A percentile compares a stretch with the other conserved stretches of the same genome.
Evolutionary conservation across 2,113 vertebrate species (phyloP).

Genomic region (Scartelaos histophorus): DNA sequence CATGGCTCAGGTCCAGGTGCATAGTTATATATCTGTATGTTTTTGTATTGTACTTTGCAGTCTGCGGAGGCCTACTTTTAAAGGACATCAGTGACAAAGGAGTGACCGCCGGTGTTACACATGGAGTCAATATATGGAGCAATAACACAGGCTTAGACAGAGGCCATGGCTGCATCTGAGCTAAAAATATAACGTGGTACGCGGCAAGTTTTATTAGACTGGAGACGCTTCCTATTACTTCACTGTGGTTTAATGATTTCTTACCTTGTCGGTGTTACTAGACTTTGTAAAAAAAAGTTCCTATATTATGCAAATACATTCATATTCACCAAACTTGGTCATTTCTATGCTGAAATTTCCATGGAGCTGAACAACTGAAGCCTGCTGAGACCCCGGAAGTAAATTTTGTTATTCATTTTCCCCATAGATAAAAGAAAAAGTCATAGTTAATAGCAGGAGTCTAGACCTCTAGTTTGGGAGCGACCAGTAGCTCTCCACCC

Average conservation of each 20-base stretch:
- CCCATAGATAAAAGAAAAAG: too few relatives aligned
- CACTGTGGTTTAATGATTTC: not conserved
- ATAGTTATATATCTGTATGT: not conserved
- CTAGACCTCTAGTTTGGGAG: too few relatives aligned
- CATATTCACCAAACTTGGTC: too few relatives aligned
- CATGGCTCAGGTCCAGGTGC: not conserved
- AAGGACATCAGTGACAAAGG: slow-evolving; percentile 1
- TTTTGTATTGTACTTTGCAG: not conserved
- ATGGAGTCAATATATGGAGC: slow-evolving; percentile 1
- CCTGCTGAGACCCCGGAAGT: too few relatives aligned
- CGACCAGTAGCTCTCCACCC: too few relatives aligned
- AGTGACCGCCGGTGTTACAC: not conserved
- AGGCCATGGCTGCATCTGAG: not conserved
- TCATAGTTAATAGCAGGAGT: too few relatives aligned
- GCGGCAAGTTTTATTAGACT: not conserved
- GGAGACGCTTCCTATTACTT: not conserved
- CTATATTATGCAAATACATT: too few relatives aligned
- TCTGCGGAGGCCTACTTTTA: not conserved
- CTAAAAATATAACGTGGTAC: not conserved
- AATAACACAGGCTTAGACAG: not conserved
- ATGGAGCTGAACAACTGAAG: too few relatives aligned
- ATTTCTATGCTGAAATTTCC: too few relatives aligned
- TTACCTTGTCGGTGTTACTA: too few relatives aligned
- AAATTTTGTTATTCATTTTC: too few relatives aligned
- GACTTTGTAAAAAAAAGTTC: too few relatives aligned